Base-by-base conservation (phyloP, 1,140 invertebrate genomes). In the Hylaeus volcanicus region DNA sequence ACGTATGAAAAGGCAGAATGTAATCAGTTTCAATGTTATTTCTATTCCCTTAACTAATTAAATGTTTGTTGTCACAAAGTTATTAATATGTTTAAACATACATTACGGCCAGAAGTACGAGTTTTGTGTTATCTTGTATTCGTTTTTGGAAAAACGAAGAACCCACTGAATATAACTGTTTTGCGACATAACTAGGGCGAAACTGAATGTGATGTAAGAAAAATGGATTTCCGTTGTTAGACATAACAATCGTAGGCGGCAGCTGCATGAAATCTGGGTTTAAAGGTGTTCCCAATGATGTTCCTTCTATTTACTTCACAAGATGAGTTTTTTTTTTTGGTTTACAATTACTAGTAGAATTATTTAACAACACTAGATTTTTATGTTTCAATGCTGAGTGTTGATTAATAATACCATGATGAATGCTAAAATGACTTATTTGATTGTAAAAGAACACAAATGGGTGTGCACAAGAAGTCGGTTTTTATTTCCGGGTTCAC, bases 351-450 rank as follows among this genome's bases (percentile, higher is more conserved):
- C 86, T 90, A 84, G 74, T 90, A 90, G 86, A 88, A 84, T 90
- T 91, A 88, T 85, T 89, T 89, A 89, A 91, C 86, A 85, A 90
- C 83, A 88, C 89, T 91, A 91, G 89, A 88, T 88, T 90, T 90
- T 90, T 91, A 90, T 82, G 89, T 91, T 91, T 89, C 88, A 87
- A 89, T 88, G 75, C 86, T 87, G 90, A 91, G 89, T 91, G 89
- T 89, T 90, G 88, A 90, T 90, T 90, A 90, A 88, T 90, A 84
- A 78, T 89, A 89, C 55, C 86, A 83, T 79, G 71, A 89, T 82
- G 74, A 88, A 86, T 81, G 81, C 84, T 76, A 82, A 89, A 89
- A 86, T 78, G 84, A 89, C 82, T 86, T 88, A 81, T 88, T 89
- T 86, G 78, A 86, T 90, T 90, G 73, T 84, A 77, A 79, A 85